Base-by-base conservation (phyloP, 1,140 invertebrate species). In the Acromyrmex echinatior region DNA sequence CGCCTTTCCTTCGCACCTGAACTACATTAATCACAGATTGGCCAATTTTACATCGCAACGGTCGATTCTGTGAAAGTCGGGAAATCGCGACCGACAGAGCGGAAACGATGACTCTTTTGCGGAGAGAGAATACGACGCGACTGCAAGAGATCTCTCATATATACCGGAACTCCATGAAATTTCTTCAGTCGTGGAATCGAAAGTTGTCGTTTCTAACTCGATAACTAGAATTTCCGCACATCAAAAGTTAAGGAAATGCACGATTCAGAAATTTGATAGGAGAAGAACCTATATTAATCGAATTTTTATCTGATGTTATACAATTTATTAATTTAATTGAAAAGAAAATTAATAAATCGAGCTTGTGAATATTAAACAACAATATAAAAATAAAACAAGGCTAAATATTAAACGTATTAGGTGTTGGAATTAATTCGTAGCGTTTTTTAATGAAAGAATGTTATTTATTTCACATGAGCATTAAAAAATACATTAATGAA, bases 81-180 rank as follows among this genome's bases (percentile, higher is more conserved):
- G 49, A 74, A 88, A 39, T 88, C 56, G 87, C 87, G 87, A 71
- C 70, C 56, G 80, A 49, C 25, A 84, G 80, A 84, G 86, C 85
- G 71, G 49, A 87, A 81, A 84, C 77, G 74, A 85, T 73, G 77
- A 90, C 79, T 86, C 86, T 76, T 86, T 28, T 63, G 56, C 35
- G n/a, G 53, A 58, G 31, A 58, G 62, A 74, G 45, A 25, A 62
- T 60, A 49, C 51, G 62, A 65, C 18, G 45, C 31, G 74, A 86
- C 65, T 60, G 73, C 74, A 31, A 65, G 60, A 79, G 62, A 86
- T 86, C 21, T 62, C n/a, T 28, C 60, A 39, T 58, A 58, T 58
- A 58, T 58, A 85, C 79, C 73, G 85, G 58, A 84, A 84, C 80
- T 51, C 56, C 28, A 76, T 21, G 56, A 74, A 76, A 76, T 76